A percentile compares a stretch with the other conserved stretches of the same genome.
phyloP scores from a whole-genome alignment of 2,888 invertebrate species.

The Thecophora atra region DNA sequence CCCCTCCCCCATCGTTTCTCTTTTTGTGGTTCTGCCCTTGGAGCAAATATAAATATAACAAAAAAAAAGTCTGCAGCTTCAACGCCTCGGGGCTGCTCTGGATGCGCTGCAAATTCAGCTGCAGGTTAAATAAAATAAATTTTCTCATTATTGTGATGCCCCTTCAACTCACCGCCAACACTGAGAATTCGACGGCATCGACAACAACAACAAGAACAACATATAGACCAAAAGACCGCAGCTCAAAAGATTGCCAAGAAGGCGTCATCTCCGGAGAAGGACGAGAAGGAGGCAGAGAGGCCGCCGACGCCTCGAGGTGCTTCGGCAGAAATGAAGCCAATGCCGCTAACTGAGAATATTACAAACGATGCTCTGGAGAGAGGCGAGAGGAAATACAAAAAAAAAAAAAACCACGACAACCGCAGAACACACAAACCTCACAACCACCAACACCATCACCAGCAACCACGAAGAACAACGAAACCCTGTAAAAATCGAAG shows the following conservation, averaged over 20 bases:
- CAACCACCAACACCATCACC: too few relatives aligned
- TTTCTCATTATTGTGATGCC: conserved; percentile 43
- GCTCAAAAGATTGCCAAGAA: too few relatives aligned
- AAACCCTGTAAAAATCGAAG: neutral
- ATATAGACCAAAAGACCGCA: neutral
- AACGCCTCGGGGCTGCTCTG: conserved; percentile 21
- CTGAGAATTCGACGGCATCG: neutral
- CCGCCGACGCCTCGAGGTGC: conserved; percentile 16
- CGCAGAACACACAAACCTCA: neutral
- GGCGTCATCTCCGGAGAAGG: neutral
- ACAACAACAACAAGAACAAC: conserved; percentile 1
- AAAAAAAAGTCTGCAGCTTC: conserved; percentile 9
- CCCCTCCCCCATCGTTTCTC: too few relatives aligned
- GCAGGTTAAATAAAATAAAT: conserved; percentile 42
- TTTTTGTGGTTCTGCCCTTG: neutral
- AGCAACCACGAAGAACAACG: too few relatives aligned
- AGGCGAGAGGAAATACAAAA: neutral
- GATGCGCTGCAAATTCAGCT: conserved; percentile 38
- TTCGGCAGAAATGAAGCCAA: conserved; percentile 41
- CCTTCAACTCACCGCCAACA: neutral
- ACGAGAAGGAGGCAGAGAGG: neutral
- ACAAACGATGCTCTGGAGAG: neutral
- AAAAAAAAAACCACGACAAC: neutral
- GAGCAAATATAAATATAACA: neutral
- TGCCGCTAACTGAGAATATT: conserved; percentile 38